Base-by-base conservation (phyloP, 2,113 vertebrate species). In the Piliocolobus tephrosceles region DNA sequence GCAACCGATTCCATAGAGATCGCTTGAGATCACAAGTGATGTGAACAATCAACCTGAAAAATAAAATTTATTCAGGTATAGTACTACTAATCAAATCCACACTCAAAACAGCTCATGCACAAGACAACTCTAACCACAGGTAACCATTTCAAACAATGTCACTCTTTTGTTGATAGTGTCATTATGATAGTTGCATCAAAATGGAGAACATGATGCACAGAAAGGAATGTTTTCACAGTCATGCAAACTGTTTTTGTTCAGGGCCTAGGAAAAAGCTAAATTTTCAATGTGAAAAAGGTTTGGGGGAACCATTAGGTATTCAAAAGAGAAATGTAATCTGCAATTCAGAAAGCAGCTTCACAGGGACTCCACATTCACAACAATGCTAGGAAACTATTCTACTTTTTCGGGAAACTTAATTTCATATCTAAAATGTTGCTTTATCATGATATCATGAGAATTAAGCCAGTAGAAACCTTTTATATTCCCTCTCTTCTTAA, bases 1-100 rank as follows among this genome's bases (percentile, higher is more conserved):
- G 38, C 89, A 97, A 57, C 94, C 91, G 80, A 64, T 96, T 98
- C 87, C 76, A 80, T 68, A 52, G 82, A 76, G 76, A 45, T 50
- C 23, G 45, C 35, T 43, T 32, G 84, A 97, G 68, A 94, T 94
- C 70, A 81, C n/a, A 92, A 57, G 57, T 14, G 38, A 95, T 66
- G 81, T 50, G 50, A 96, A 84, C 47, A 93, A 75, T 90, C 94
- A 93, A 1, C 90, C 87, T 79, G 50, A 35, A 94, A 75, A 97
- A 86, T 64, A 96, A 96, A 87, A 90, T 47, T 52, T 78, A 75
- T 94, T 64, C 38, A 40, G 45, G 57, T 84, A 83, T 61, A 83
- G 32, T 5, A 7, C 40, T 64, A 30, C 78, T 93, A 52, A 32
- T 40, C 68, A 93, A 6, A 32, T 6, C 10, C 16, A 61, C 70